phyloP scores from a whole-genome alignment of 2,888 invertebrate genomes.

The Amphipyra tragopoginis region DNA sequence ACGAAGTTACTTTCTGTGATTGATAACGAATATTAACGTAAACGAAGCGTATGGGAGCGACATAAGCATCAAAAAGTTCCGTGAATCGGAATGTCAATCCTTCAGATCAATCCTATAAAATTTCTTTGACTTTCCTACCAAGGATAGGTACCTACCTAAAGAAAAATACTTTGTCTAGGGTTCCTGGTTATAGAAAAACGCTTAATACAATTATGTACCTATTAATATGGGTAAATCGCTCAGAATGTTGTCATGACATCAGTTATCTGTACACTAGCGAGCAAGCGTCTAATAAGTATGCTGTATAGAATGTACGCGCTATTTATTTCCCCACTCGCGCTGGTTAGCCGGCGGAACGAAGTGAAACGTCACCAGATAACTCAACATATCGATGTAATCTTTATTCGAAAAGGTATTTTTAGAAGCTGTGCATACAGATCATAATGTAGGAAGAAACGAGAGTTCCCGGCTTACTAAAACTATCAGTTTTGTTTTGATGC shows the following conservation, averaged over 20 bases:
- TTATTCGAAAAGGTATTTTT: background rate
- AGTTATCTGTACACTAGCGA: background rate
- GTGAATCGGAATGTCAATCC: too few species aligned
- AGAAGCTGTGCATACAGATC: too few species aligned
- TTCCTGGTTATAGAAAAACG: background rate
- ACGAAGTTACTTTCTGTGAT: too few species aligned
- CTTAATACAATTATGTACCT: background rate
- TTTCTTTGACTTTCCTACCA: too few species aligned
- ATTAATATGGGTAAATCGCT: background rate
- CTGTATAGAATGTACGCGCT: background rate
- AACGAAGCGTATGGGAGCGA: too few species aligned
- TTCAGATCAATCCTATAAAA: too few species aligned
- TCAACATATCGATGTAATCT: constrained; percentile 1
- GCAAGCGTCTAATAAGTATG: background rate
- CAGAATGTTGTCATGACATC: background rate
- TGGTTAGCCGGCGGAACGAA: background rate
- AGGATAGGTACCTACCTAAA: too few species aligned
- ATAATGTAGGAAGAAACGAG: too few species aligned
- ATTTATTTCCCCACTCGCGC: constrained; percentile 10
- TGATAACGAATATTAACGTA: too few species aligned
- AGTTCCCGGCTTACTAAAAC: too few species aligned
- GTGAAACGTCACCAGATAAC: constrained; percentile 1
- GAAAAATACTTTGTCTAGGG: background rate
- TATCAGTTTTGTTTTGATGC: too few species aligned
- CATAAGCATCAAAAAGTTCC: too few species aligned